Evolutionary conservation across 2,888 invertebrate species (phyloP).

Genomic region (Synergus umbraculus): DNA sequence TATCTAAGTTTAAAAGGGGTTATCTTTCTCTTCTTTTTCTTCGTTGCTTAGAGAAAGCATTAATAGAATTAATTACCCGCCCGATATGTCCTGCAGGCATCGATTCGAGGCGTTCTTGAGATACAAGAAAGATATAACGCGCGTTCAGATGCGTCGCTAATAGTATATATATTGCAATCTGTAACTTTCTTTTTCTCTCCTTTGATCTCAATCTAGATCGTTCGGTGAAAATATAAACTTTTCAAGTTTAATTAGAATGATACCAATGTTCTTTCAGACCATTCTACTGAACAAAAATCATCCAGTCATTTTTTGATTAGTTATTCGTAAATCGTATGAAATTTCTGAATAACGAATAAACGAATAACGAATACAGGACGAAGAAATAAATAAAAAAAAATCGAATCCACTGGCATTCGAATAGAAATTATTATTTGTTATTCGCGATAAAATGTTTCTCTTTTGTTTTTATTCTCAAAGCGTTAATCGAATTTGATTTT

Average conservation of each 20-base stretch:
- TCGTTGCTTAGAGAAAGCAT: background rate
- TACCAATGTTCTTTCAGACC: background rate
- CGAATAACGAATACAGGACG: too few relatives aligned
- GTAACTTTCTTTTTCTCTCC: background rate
- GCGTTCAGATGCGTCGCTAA: conserved; percentile 3
- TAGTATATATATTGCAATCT: background rate
- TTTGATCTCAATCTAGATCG: background rate
- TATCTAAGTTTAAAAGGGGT: conserved; percentile 46
- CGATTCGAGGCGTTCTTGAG: conserved; percentile 4
- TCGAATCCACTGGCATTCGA: too few relatives aligned
- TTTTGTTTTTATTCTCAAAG: too few relatives aligned
- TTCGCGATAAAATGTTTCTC: too few relatives aligned
- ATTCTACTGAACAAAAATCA: background rate
- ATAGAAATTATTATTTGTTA: too few relatives aligned
- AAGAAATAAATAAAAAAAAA: too few relatives aligned
- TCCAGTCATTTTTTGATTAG: too few relatives aligned
- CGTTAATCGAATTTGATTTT: too few relatives aligned
- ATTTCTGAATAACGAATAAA: too few relatives aligned
- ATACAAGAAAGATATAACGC: conserved; percentile 7
- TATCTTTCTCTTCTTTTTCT: conserved; percentile 38
- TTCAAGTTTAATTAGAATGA: background rate
- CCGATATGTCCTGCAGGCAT: background rate
- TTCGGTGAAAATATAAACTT: background rate
- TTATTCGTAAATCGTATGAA: too few relatives aligned
- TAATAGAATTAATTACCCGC: background rate